Percentiles rank a stretch among this genome's conserved stretches.
Evolutionary conservation across 2,113 vertebrate species (phyloP).

Genomic region (Serinus canaria): DNA sequence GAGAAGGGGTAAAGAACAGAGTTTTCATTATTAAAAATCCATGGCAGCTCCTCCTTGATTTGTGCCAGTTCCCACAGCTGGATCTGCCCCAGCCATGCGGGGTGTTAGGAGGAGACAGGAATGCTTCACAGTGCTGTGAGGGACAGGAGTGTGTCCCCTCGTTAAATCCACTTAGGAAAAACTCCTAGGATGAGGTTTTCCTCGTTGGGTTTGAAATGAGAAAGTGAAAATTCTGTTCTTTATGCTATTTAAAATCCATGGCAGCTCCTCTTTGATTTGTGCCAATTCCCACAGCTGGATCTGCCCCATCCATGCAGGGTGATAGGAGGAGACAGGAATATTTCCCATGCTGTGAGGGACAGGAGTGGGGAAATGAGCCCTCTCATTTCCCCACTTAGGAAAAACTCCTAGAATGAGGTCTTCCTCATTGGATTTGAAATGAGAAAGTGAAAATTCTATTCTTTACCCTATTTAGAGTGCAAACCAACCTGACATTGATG

Average conservation of each 20-base stretch:
- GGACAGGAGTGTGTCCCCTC: background rate
- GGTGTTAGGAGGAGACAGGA: rapidly evolving
- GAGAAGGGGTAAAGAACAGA: background rate
- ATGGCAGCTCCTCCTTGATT: too few species aligned
- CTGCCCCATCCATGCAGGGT: too few species aligned
- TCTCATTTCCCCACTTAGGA: background rate
- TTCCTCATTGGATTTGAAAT: background rate
- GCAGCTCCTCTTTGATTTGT: too few species aligned
- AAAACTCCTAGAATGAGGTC: background rate
- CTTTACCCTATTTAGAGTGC: background rate
- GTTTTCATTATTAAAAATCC: too few species aligned
- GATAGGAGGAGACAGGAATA: rapidly evolving
- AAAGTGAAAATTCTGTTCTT: too few species aligned
- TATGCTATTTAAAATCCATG: too few species aligned
- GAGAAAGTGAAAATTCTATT: too few species aligned
- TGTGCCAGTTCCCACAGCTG: background rate
- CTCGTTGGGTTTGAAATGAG: background rate
- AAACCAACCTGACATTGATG: background rate
- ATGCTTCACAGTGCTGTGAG: background rate
- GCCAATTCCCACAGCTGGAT: too few species aligned
- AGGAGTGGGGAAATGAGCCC: too few species aligned
- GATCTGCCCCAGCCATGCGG: background rate
- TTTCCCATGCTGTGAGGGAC: background rate
- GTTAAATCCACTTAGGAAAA: background rate
- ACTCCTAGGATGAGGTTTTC: background rate